Conservation (phyloP, 2,797 vertebrate species). For the Heliangelus exortis region DNA sequence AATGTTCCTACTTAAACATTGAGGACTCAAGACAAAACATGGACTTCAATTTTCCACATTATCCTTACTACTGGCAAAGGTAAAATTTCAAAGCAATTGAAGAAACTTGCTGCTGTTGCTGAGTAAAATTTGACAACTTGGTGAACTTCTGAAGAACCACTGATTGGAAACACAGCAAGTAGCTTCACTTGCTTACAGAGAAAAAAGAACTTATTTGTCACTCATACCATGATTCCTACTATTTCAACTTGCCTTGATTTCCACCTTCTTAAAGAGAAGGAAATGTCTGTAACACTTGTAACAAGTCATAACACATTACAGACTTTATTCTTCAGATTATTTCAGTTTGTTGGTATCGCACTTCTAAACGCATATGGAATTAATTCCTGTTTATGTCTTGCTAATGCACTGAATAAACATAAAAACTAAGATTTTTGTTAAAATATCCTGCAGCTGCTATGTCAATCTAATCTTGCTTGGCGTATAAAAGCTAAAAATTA, state of each 20-base stretch:
- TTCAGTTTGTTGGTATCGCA: neutral
- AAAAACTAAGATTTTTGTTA: neutral
- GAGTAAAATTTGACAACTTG: neutral
- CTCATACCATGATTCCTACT: neutral
- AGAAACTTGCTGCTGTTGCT: neutral
- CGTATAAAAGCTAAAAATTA: neutral
- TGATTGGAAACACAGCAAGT: neutral
- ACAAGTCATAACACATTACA: neutral
- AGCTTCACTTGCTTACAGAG: neutral
- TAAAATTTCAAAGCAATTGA: neutral
- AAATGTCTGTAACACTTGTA: neutral
- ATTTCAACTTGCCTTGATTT: neutral
- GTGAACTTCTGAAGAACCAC: neutral
- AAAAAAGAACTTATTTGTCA: neutral
- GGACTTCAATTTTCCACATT: neutral
- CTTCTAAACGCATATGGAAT: neutral
- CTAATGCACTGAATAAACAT: neutral
- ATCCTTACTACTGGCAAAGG: neutral
- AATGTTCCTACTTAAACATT: neutral
- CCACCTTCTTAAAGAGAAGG: neutral
- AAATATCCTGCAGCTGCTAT: neutral
- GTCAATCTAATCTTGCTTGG: neutral
- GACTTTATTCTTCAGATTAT: neutral
- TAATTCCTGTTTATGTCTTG: neutral
- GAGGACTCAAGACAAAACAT: neutral